Base-by-base conservation (phyloP, 2,888 invertebrate genomes). In the Spilosoma lubricipeda region DNA sequence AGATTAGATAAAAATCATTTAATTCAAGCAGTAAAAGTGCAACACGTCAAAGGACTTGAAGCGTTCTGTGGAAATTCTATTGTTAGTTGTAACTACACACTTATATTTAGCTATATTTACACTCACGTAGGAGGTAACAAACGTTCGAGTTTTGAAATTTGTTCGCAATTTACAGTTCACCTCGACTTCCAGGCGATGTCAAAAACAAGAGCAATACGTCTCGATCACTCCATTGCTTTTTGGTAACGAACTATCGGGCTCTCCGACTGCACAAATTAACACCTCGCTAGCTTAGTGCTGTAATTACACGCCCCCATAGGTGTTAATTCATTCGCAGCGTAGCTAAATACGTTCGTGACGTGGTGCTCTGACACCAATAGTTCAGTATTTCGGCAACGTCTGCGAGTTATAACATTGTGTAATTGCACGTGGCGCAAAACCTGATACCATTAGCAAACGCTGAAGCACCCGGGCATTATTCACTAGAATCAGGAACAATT, bases 241-340 rank as follows among this genome's bases (percentile, higher is more conserved):
- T 74, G 69, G 81, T 85, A 84, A 85, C 88, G 81, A 85, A 80
- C 79, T 77, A 76, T 76, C 81, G 72, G 15, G 77, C 59, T 78
- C 82, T 74, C 75, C 71, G 39, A 79, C 79, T 82, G 82, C 80
- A 80, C 84, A 81, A 87, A 87, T 87, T 84, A 87, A 87, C 87
- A 82, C 81, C 77, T 84, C 78, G 67, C 79, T 74, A 80, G 75
- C 80, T 83, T 82, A 82, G 72, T 78, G 72, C 76, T 81, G 86
- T 89, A 88, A 88, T 89, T 89, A 88, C 84, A 79, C 76, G 78
- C 80, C 76, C 74, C 77, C 75, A 81, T 87, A 85, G 82, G 80
- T 82, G 80, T 87, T 86, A 88, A 88, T 83, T 82, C 82, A 83
- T 84, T 83, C 78, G 81, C 67, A 71, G 74, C 81, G 79, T 82